phyloP scores from a whole-genome alignment of 1,140 invertebrate species.

The Gryon sp. region DNA sequence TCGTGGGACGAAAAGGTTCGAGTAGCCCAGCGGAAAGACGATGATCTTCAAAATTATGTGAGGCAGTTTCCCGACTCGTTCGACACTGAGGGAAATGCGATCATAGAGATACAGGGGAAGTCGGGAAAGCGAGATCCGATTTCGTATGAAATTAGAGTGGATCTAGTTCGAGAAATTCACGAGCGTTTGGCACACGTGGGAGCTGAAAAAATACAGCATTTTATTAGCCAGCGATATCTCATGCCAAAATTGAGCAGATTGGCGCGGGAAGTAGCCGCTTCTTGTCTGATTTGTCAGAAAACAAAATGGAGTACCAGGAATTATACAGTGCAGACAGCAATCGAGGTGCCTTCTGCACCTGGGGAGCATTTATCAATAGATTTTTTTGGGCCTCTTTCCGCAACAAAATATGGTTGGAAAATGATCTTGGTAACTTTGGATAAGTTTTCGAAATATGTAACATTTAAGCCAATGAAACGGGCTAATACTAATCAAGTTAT shows the following conservation, averaged over 20 bases:
- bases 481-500: background rate
- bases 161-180: too few species aligned
- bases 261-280: background rate
- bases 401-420: constrained; percentile 5
- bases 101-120: too few species aligned
- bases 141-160: too few species aligned
- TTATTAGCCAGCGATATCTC: background rate
- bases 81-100: too few species aligned
- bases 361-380: background rate
- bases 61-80: too few species aligned
- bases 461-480: background rate
- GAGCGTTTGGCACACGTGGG: too few species aligned
- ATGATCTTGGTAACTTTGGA: background rate
- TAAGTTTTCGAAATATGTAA: background rate
- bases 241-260: background rate
- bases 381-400: background rate
- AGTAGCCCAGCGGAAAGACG: too few species aligned
- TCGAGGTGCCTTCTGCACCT: background rate
- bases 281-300: background rate
- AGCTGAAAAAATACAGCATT: background rate
- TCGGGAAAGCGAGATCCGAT: too few species aligned
- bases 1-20: too few species aligned
- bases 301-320: background rate
- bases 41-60: too few species aligned
- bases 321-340: too few species aligned